phyloP scores from a whole-genome alignment of 2,113 vertebrate species.

The Lynx canadensis region DNA sequence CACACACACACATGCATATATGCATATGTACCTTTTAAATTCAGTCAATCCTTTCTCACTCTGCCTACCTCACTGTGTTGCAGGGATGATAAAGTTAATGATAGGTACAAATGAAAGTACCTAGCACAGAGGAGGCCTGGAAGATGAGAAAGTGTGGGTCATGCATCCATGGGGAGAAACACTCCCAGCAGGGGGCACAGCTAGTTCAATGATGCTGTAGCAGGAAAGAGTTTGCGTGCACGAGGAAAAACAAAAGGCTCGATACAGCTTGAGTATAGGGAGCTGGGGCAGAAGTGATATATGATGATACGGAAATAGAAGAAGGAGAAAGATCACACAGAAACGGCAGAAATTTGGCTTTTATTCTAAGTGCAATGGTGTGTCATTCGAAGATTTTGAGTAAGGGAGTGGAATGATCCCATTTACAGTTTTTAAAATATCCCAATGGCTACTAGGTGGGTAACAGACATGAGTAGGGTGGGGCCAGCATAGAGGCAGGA shows the following conservation, averaged over 20 bases:
- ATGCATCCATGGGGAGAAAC: accelerated
- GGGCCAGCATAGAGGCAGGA: neutral
- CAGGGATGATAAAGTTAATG: neutral
- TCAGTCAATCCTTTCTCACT: neutral
- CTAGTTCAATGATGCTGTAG: neutral
- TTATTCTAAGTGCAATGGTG: neutral
- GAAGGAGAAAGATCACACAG: neutral
- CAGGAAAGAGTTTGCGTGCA: neutral
- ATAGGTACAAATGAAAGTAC: neutral
- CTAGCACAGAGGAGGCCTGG: neutral
- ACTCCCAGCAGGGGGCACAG: neutral
- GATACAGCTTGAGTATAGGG: neutral
- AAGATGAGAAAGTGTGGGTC: neutral
- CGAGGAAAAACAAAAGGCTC: neutral
- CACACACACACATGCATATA: neutral
- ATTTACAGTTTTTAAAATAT: neutral
- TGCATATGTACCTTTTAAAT: neutral
- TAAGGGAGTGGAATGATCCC: neutral
- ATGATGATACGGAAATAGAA: neutral
- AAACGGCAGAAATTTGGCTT: neutral
- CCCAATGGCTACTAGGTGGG: neutral
- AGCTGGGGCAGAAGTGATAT: neutral
- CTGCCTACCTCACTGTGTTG: neutral
- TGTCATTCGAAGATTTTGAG: neutral
- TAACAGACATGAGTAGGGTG: neutral